Evolutionary conservation across 2,888 invertebrate species (phyloP).

Genomic region (Ormyrus rosae): DNA sequence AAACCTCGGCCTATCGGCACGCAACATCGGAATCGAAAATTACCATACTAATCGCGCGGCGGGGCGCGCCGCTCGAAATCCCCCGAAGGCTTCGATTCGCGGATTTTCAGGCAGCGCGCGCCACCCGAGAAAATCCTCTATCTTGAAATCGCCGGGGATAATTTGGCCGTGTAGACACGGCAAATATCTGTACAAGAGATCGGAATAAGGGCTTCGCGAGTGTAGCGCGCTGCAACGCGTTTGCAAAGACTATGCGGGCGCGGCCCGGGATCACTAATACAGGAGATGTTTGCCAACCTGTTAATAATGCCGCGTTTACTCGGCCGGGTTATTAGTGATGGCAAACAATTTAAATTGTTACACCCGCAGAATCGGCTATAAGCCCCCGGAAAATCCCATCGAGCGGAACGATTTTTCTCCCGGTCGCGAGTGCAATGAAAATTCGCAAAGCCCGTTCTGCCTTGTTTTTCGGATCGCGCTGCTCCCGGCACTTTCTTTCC

Average conservation of each 20-base stretch:
- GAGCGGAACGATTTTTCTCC: constrained; percentile 6
- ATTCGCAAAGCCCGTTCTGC: constrained; percentile 14
- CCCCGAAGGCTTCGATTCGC: constrained; percentile 72
- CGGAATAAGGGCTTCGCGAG: constrained; percentile 65
- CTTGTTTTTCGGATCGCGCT: background rate
- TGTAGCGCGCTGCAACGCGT: constrained; percentile 51
- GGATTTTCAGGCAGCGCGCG: background rate
- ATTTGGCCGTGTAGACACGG: constrained; percentile 72
- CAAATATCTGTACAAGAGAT: constrained; percentile 74
- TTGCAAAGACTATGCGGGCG: constrained; percentile 67
- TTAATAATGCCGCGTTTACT: constrained; percentile 74
- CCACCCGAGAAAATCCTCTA: constrained; percentile 68
- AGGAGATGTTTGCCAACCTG: constrained; percentile 73
- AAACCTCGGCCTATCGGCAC: background rate
- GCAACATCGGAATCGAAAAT: background rate
- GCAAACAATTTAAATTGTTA: constrained; percentile 74
- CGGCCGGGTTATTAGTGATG: constrained; percentile 72
- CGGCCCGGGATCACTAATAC: constrained; percentile 70
- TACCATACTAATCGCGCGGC: constrained; percentile 9
- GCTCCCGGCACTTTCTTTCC: constrained; percentile 43
- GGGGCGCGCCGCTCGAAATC: constrained; percentile 58
- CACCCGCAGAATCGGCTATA: constrained; percentile 60
- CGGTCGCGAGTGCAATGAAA: background rate
- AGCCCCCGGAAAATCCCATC: constrained; percentile 28
- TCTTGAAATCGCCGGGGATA: constrained; percentile 71